Conservation (phyloP, 2,888 invertebrate species). For the Automeris io region DNA sequence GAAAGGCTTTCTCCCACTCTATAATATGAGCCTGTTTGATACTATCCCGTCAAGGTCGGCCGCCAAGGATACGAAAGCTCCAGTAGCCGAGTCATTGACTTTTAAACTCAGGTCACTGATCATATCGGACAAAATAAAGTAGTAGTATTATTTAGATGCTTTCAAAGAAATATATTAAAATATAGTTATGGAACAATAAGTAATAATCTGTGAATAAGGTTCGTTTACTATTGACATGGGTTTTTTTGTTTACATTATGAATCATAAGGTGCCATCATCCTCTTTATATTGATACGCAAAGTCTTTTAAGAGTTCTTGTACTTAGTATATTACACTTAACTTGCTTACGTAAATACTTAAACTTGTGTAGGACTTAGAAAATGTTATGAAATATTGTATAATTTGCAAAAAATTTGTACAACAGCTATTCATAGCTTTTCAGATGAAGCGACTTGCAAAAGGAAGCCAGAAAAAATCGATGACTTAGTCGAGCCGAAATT, state of each 20-base stretch:
- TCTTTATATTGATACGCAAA: neutral
- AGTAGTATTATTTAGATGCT: too few species aligned
- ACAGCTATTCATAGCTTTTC: too few species aligned
- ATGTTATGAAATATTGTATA: neutral
- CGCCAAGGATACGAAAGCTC: constrained; percentile 13
- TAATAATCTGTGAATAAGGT: too few species aligned
- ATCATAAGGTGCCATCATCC: neutral
- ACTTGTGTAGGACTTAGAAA: neutral
- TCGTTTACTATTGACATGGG: neutral
- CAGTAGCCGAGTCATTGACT: neutral
- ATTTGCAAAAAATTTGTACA: too few species aligned
- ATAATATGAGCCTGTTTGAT: constrained; percentile 6
- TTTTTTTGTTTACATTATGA: neutral
- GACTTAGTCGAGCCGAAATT: too few species aligned
- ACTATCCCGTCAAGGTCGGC: constrained; percentile 20
- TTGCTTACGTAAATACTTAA: neutral
- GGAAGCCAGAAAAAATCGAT: too few species aligned
- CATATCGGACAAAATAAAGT: too few species aligned
- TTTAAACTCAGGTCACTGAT: too few species aligned
- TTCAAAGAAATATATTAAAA: too few species aligned
- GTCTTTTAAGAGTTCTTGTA: neutral
- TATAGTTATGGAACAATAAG: too few species aligned
- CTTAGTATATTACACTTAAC: neutral
- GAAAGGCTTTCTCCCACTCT: constrained; percentile 29
- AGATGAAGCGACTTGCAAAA: too few species aligned